Base-by-base conservation (phyloP, 2,113 vertebrate genomes). In the Lepus americanus region DNA sequence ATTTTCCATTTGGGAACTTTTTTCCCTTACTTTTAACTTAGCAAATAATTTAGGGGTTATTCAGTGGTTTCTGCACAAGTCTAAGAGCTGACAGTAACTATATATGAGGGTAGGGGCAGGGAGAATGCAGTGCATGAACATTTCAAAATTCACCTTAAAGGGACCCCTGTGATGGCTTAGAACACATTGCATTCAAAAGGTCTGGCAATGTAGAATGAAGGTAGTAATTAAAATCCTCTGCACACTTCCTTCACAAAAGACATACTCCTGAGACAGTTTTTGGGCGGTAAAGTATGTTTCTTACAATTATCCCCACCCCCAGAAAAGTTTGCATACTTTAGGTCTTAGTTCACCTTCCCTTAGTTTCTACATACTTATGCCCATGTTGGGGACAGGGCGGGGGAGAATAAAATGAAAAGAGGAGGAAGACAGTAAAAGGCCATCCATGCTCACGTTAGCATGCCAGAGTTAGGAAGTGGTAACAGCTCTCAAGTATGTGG, bases 351-450 rank as follows among this genome's bases (percentile, higher is more conserved):
- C 85, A 33, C 3, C 66, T n/a, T 83, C 53, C 36, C 72, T 94
- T 39, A 66, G 39, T 95, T 92, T 94, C 70, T 31, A 94, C 29
- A 76, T 74, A 94, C 76, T 74, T 80, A 72, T 36, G 64, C 1
- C 22, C 64, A 83, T 27, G 51, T 29, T 69, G 64, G 27, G 61
- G 29, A 31, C 51, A 14, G 25, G 39, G 19, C 8, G 6, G 51
- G 39, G 66, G 53, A 94, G 64, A 63, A 90, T 9, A 66, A 82
- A 19, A 25, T 36, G 49, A 44, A 61, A 53, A 80, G 9, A 29
- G 17, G 67, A 90, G n/a, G 61, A 83, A 92, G 83, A 78, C 90
- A 92, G n/a, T 33, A 82, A 95, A 92, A 96, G 19, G 33, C 36
- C 22, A 76, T 29, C n/a, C 66, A 22, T 78, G 29, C 66, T 70